phyloP scores from a whole-genome alignment of 2,888 invertebrate genomes.

The Caenorhabditis uteleia region DNA sequence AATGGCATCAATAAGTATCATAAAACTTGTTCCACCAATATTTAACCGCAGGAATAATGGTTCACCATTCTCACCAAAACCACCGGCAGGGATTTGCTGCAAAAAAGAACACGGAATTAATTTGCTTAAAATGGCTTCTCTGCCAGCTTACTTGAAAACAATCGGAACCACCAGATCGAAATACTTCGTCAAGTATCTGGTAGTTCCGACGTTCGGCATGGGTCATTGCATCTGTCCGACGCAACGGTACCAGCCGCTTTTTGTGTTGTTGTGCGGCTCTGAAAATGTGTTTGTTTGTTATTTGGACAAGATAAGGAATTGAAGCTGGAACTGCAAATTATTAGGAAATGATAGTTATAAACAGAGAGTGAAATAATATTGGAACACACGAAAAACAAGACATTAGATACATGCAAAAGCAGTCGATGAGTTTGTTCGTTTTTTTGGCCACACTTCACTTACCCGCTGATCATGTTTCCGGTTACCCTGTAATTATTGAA shows the following conservation, averaged over 20 bases:
- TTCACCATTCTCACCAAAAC: conserved; percentile 45
- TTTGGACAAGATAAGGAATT: no score
- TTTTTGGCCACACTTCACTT: conserved; percentile 18
- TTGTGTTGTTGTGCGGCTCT: conserved; percentile 69
- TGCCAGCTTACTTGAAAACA: conserved; percentile 51
- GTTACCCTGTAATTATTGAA: conserved; percentile 65
- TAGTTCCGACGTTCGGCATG: conserved; percentile 64
- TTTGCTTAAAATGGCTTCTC: background rate
- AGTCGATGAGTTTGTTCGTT: background rate
- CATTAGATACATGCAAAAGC: conserved; percentile 9
- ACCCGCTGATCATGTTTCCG: conserved; percentile 69
- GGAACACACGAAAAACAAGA: background rate
- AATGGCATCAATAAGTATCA: conserved; percentile 63
- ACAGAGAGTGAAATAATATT: background rate
- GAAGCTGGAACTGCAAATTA: no score
- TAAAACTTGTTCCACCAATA: conserved; percentile 65
- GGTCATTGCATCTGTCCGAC: conserved; percentile 68
- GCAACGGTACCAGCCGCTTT: conserved; percentile 67
- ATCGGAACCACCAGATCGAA: conserved; percentile 53
- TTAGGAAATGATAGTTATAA: background rate
- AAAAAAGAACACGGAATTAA: conserved; percentile 6
- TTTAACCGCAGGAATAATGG: conserved; percentile 63
- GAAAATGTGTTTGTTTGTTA: no score
- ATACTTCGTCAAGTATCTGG: conserved; percentile 62
- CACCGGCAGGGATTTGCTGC: conserved; percentile 46